A percentile compares a stretch with the other conserved stretches of the same genome.
These are phyloP conservation scores for Xenops minutus DNA, from an alignment of 2,797 vertebrate species.

Conservation along the genomic window DNA sequence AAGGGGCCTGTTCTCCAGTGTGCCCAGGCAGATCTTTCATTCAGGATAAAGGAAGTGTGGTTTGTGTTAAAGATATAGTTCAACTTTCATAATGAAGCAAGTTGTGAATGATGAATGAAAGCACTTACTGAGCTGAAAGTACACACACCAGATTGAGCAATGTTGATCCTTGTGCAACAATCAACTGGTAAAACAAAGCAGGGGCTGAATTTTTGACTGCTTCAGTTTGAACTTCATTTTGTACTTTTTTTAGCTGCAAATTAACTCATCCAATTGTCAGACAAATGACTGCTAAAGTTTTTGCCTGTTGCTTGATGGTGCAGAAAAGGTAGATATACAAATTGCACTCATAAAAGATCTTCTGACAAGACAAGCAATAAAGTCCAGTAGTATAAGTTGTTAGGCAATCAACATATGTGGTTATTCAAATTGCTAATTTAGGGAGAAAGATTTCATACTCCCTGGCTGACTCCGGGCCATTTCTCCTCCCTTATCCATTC, in stretches of 20 bases:
- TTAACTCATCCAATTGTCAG: constrained; percentile 1
- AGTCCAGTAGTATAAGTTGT: not conserved
- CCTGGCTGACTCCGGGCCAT: not conserved
- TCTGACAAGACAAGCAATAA: not conserved
- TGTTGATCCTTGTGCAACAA: constrained; percentile 55
- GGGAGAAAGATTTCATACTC: not conserved
- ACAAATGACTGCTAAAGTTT: not conserved
- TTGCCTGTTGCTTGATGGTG: not conserved
- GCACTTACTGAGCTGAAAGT: constrained; percentile 55
- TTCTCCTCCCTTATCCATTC: not conserved
- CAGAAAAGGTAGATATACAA: not conserved
- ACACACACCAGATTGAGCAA: constrained; percentile 43
- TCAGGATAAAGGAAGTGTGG: constrained; percentile 56
- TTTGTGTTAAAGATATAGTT: constrained; percentile 59
- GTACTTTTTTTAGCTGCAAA: constrained; percentile 23
- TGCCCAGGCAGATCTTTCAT: constrained; percentile 17
- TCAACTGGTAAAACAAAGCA: constrained; percentile 47
- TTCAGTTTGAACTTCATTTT: constrained; percentile 27
- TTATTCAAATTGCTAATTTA: not conserved
- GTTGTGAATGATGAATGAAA: constrained; percentile 65
- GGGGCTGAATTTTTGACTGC: constrained; percentile 5
- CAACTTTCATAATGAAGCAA: constrained; percentile 55
- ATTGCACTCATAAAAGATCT: not conserved
- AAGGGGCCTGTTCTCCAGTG: constrained; percentile 13
- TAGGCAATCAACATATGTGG: not conserved